Base-by-base conservation (phyloP, 2,888 invertebrate species). In the Coleophora flavipennella region DNA sequence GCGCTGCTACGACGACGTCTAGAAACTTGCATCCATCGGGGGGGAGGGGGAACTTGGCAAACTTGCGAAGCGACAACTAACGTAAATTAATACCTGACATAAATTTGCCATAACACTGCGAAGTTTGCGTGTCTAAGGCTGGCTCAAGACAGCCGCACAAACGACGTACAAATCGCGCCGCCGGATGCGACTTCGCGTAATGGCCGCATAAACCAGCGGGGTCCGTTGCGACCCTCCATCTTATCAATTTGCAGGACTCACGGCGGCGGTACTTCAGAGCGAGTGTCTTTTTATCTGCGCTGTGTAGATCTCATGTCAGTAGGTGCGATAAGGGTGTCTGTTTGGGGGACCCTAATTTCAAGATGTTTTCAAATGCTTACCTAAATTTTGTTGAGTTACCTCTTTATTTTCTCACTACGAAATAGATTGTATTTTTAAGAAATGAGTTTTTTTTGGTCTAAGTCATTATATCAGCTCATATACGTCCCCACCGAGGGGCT, bases 11-110 rank as follows among this genome's bases (percentile, higher is more conserved):
- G 3, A 20, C 20, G 20, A 53, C 59, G 62, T 59, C 61, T 56
- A 47, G 51, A 62, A 64, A 69, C 64, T 70, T 62, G 55, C 62
- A 57, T 55, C 58, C 52, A 43, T 46, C 46, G 45, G 36, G 44
- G 53, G 57, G 45, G 36, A 42, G 53, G 57, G 53, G 54, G 60
- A 62, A 64, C 66, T 62, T 49, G 45, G 44, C 42, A 53, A 74
- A 76, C 72, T 75, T 73, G 56, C 57, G 48, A 59, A 56, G 68
- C 69, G 66, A 70, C 76, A 73, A 76, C 78, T 73, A 70, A 68
- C 70, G 69, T 80, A 78, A 83, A 81, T 83, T 83, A 83, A 81
- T 84, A 79, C 79, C 80, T 79, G 83, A 78, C 83, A 80, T 81
- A 77, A 83, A 83, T 84, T 81, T 80, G 80, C 81, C 81, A 81